Conservation (phyloP, 2,113 vertebrate genomes). For the Rutilus rutilus region DNA sequence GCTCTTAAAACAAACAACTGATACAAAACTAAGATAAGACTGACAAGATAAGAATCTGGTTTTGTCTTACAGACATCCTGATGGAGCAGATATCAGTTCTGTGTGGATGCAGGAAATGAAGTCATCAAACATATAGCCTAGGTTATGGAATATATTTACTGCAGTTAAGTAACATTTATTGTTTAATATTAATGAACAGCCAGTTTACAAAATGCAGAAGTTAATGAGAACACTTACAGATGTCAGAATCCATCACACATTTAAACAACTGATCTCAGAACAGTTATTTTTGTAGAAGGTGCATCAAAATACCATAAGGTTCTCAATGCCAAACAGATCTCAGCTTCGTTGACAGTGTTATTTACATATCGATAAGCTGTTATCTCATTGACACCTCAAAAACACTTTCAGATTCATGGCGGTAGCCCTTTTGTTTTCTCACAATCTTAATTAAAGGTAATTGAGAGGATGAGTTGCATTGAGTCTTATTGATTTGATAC, state of each 20-base stretch:
- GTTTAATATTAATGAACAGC: neutral
- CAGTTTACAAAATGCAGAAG: neutral
- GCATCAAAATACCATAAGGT: neutral
- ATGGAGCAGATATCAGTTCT: neutral
- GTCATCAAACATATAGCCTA: neutral
- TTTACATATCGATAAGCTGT: slow-evolving; percentile 47
- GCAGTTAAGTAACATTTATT: neutral
- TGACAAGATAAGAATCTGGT: neutral
- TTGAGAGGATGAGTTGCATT: slow-evolving; percentile 58
- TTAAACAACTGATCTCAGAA: neutral
- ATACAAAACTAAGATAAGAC: neutral
- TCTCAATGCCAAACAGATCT: neutral
- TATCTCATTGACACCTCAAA: slow-evolving; percentile 16
- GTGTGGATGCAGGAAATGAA: neutral
- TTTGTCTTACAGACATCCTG: neutral
- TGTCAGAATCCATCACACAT: neutral
- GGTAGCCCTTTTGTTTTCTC: slow-evolving; percentile 41
- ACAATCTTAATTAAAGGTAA: slow-evolving; percentile 54
- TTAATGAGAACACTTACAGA: neutral
- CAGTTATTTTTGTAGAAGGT: neutral
- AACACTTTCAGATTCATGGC: slow-evolving; percentile 33
- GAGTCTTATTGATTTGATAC: slow-evolving; percentile 52
- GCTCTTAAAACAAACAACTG: neutral
- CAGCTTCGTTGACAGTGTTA: neutral
- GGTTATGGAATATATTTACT: neutral